Evolutionary conservation across 2,113 vertebrate genomes (phyloP).

Genomic region (Craseonycteris thonglongyai): DNA sequence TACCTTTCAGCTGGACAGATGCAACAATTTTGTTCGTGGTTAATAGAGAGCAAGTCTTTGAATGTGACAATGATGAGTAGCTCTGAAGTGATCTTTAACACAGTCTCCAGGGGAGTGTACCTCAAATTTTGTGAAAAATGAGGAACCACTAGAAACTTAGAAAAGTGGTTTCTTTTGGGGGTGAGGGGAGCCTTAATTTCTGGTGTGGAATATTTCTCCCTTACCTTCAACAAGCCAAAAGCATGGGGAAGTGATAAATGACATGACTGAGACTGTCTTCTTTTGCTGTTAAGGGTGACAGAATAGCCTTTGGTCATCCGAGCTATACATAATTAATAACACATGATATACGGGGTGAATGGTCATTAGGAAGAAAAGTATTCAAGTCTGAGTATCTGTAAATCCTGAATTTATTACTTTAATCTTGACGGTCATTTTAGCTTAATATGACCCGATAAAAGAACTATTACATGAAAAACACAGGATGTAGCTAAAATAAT

Average conservation of each 20-base stretch:
- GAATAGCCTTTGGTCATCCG: not conserved
- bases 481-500: not conserved
- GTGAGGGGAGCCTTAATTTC: not conserved
- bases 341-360: fast-evolving
- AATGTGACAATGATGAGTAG: not conserved
- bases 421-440: not conserved
- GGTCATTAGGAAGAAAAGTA: not conserved
- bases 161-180: not conserved
- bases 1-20: not conserved
- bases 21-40: not conserved
- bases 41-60: not conserved
- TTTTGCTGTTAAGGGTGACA: not conserved
- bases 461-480: not conserved
- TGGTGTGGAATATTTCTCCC: not conserved
- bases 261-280: too few species aligned
- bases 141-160: not conserved
- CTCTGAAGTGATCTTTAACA: not conserved
- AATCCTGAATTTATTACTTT: not conserved
- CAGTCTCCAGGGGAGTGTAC: fast-evolving
- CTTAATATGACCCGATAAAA: not conserved
- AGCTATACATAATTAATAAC: not conserved
- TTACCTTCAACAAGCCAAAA: not conserved
- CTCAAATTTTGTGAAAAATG: not conserved
- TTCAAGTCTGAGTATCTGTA: not conserved
- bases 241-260: not conserved